A percentile compares a stretch with the other conserved stretches of the same genome.
These are phyloP conservation scores for Paralichthys olivaceus DNA, from an alignment of 2,113 vertebrate genomes.

Conservation along the genomic window DNA sequence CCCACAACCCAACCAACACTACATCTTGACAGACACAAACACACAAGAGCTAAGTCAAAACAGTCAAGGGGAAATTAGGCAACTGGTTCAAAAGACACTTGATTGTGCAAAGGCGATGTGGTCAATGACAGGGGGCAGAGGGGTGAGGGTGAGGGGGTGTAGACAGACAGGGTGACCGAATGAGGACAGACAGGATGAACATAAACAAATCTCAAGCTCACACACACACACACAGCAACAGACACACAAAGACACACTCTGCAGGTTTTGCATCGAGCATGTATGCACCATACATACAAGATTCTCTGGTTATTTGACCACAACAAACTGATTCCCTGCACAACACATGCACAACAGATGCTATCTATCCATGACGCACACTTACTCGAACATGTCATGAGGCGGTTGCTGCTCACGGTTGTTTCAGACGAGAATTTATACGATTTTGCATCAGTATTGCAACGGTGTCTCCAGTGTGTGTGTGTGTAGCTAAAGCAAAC, in stretches of 20 bases:
- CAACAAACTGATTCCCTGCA: no score
- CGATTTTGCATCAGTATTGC: slow-evolving; percentile 40
- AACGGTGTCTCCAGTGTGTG: slow-evolving; percentile 35
- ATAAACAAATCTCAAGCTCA: slow-evolving; percentile 12
- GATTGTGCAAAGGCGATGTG: not conserved
- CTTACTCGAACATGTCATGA: slow-evolving; percentile 87
- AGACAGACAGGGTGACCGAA: not conserved
- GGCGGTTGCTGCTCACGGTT: slow-evolving; percentile 57
- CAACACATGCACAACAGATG: not conserved
- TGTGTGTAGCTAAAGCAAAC: slow-evolving; percentile 37
- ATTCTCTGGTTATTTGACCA: not conserved
- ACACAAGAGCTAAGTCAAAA: not conserved
- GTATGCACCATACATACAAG: not conserved
- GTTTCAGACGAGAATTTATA: not conserved
- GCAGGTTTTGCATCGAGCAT: not conserved
- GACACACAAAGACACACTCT: not conserved
- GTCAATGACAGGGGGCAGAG: slow-evolving; percentile 1
- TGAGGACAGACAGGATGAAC: slow-evolving; percentile 4
- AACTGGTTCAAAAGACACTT: not conserved
- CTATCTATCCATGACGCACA: slow-evolving; percentile 34
- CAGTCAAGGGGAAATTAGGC: not conserved
- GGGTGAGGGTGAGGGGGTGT: not conserved
- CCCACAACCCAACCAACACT: not conserved
- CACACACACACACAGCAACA: not conserved
- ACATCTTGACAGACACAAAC: not conserved